A percentile compares a stretch with the other conserved stretches of the same genome.
These are phyloP conservation scores for Molossus molossus DNA, from an alignment of 2,797 vertebrate genomes.

Conservation along the genomic window DNA sequence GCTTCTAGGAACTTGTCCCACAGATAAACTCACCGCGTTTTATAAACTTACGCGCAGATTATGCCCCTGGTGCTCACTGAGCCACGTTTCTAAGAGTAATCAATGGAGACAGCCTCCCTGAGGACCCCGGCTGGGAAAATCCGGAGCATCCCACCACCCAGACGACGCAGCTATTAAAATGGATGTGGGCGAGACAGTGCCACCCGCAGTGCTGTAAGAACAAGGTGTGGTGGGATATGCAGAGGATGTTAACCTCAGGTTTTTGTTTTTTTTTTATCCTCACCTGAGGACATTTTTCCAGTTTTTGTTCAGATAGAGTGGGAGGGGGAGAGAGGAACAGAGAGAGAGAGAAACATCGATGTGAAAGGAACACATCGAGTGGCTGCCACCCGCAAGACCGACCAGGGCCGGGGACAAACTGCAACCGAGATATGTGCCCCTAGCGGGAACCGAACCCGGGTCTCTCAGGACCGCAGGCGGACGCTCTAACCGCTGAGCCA, in stretches of 20 bases:
- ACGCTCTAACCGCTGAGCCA: no score
- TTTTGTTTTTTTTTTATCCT: no score
- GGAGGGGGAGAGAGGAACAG: no score
- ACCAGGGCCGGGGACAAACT: no score
- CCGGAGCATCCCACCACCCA: neutral
- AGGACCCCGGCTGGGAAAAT: neutral
- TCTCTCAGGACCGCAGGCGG: no score
- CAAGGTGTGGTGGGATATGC: neutral
- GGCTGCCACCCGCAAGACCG: no score
- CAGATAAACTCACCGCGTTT: neutral
- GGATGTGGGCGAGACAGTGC: neutral
- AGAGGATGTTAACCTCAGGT: neutral
- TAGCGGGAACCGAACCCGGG: no score
- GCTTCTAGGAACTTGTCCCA: conserved; percentile 55
- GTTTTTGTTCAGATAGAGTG: no score
- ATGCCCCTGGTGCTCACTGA: neutral
- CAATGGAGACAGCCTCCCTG: neutral
- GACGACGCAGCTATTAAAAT: neutral
- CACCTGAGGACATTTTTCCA: no score
- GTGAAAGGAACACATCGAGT: no score
- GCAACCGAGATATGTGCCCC: no score
- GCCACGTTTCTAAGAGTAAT: conserved; percentile 43
- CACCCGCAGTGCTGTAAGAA: neutral
- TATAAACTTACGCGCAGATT: conserved; percentile 19
- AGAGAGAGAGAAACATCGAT: no score